Base-by-base conservation (phyloP, 1,140 invertebrate species). In the Lysiphlebus fabarum region DNA sequence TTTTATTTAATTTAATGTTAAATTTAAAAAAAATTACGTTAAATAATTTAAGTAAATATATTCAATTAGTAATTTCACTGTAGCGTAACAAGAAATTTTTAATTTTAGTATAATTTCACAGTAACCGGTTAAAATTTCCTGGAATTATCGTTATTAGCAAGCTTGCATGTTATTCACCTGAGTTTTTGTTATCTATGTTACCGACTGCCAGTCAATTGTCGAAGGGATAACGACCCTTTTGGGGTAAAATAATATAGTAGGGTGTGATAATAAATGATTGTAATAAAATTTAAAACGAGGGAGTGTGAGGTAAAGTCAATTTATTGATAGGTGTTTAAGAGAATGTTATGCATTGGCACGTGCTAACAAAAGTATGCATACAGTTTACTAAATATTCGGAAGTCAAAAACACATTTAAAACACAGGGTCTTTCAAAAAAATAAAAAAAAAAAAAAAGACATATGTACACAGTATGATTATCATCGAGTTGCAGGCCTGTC, bases 311-410 rank as follows among this genome's bases (percentile, higher is more conserved):
- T 26, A 26, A 26, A 26, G 17, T 26, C 17, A 26, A 26, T 26
- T 26, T 26, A 26, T 26, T 26, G 17, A 26, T 26, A 53, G 9
- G 33, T 14, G 6, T 47, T 47, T 11, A n/a, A 33, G 26, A n/a
- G 10, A 51, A 58, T 51, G 26, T 58, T 62, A 64, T 64, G 63
- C 59, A 44, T n/a, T 7, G 59, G 59, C 63, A 64, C 59, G 63
- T 56, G 59, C 45, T 43, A 45, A 56, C 8, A 56, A 38, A 43
- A 48, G 59, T 41, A 41, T 49, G 62, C 56, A 58, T 61, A 69
- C 56, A 36, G 65, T 64, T 64, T 61, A 51, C 65, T 38, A 71
- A 68, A 67, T 70, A 70, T 51, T 58, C 62, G 63, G 62, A 70
- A 69, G 53, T 41, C 44, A 34, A 38, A 38, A 59, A 49, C 51